Evolutionary conservation across 2,888 invertebrate genomes (phyloP).

Genomic region (Zaprionus obscuricornis): DNA sequence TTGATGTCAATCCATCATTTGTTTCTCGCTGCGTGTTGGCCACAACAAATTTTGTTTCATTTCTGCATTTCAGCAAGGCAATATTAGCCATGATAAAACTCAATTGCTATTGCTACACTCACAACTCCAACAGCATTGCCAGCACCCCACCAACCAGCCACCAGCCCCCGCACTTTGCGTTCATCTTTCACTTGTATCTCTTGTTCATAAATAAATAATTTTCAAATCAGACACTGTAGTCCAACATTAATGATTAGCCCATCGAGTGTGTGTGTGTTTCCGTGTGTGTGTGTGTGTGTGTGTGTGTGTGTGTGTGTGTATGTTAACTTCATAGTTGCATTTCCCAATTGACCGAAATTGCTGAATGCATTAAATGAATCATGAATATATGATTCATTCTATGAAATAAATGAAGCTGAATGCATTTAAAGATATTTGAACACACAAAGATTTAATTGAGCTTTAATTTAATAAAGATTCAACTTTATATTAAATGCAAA

Average conservation of each 20-base stretch:
- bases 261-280: constrained; percentile 20
- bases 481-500: too few relatives aligned
- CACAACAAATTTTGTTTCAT: constrained; percentile 48
- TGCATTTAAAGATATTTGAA: too few relatives aligned
- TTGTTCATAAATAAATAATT: constrained; percentile 72
- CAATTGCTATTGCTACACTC: constrained; percentile 46
- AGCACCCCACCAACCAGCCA: too few relatives aligned
- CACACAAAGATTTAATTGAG: neutral
- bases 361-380: constrained; percentile 26
- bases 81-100: constrained; percentile 47
- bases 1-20: constrained; percentile 72
- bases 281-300: neutral
- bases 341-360: constrained; percentile 18
- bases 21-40: constrained; percentile 48
- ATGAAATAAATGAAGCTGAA: neutral
- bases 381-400: constrained; percentile 17
- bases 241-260: constrained; percentile 50
- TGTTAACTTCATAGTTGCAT: too few relatives aligned
- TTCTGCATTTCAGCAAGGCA: constrained; percentile 56
- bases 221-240: constrained; percentile 67
- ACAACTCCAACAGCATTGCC: too few relatives aligned
- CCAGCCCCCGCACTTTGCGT: too few relatives aligned
- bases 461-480: too few relatives aligned
- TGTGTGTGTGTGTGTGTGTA: too few relatives aligned
- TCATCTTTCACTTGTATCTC: constrained; percentile 18